Conservation (phyloP, 2,888 invertebrate species). For the Chaetogeoica ovagalla region DNA sequence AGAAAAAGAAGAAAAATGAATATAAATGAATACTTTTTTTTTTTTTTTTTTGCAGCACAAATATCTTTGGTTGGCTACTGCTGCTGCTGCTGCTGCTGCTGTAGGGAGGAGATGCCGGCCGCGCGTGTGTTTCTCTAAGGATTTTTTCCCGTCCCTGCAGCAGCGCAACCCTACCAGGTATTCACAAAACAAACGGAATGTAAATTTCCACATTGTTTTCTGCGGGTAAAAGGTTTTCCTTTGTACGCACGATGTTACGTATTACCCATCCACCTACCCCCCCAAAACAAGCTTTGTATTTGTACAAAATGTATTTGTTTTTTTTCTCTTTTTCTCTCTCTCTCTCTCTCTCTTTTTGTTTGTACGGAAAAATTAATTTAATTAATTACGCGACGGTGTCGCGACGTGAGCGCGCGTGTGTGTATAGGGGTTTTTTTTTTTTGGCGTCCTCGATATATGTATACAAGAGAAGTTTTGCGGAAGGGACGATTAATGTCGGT, state of each 20-base stretch:
- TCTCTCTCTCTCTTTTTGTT: constrained; percentile 24
- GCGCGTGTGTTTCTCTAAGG: constrained; percentile 44
- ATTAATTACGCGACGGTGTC: constrained; percentile 50
- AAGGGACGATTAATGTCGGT: constrained; percentile 46
- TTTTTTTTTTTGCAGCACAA: constrained; percentile 16
- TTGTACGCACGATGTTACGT: constrained; percentile 31
- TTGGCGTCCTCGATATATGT: neutral
- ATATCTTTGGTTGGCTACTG: constrained; percentile 38
- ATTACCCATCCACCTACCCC: neutral
- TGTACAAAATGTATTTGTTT: constrained; percentile 52
- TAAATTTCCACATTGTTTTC: constrained; percentile 53
- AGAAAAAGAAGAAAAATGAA: constrained; percentile 18
- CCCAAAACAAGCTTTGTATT: constrained; percentile 34
- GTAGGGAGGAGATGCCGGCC: constrained; percentile 13
- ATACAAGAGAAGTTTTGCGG: constrained; percentile 26
- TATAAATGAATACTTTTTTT: constrained; percentile 47
- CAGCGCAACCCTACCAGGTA: constrained; percentile 38
- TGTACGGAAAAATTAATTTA: constrained; percentile 49
- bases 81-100: too few relatives aligned
- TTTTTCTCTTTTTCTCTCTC: neutral
- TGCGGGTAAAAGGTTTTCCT: constrained; percentile 50
- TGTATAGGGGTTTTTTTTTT: neutral
- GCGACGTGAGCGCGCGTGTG: neutral
- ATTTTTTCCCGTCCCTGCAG: constrained; percentile 37
- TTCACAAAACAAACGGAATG: constrained; percentile 52